phyloP scores from a whole-genome alignment of 2,888 invertebrate genomes.

The Thalpophila matura region DNA sequence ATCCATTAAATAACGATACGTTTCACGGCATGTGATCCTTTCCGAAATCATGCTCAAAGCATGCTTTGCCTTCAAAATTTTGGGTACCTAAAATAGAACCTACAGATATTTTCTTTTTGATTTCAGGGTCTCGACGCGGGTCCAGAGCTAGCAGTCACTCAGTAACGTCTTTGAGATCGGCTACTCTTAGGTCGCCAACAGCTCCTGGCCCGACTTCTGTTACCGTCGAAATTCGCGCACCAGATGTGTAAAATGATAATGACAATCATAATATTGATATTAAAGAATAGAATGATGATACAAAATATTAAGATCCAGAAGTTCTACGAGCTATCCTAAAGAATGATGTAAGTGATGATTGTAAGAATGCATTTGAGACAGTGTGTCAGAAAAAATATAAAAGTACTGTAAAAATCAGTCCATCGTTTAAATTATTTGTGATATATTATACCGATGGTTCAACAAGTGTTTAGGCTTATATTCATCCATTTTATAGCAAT shows the following conservation, averaged over 20 bases:
- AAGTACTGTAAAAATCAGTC: conserved; percentile 77
- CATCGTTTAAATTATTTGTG: conserved; percentile 87
- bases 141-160: conserved; percentile 95
- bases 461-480: conserved; percentile 81
- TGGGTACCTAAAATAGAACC: not conserved
- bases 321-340: conserved; percentile 25
- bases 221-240: conserved; percentile 94
- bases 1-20: conserved; percentile 25
- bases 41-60: conserved; percentile 54
- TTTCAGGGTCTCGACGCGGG: conserved; percentile 92
- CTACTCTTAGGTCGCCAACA: conserved; percentile 86
- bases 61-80: conserved; percentile 56
- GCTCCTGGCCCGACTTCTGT: conserved; percentile 89
- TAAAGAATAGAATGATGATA: conserved; percentile 22
- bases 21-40: conserved; percentile 54
- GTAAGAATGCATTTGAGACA: conserved; percentile 29
- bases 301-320: conserved; percentile 27
- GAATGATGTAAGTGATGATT: conserved; percentile 58
- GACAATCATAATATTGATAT: conserved; percentile 28
- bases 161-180: conserved; percentile 93
- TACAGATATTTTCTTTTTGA: conserved; percentile 21
- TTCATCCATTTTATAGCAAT: conserved; percentile 78
- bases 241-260: conserved; percentile 86
- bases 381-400: conserved; percentile 44
- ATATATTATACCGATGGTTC: conserved; percentile 82